Percentiles rank a stretch among this genome's conserved stretches.
These are phyloP conservation scores for Nyctereutes procyonoides DNA, from an alignment of 2,113 vertebrate species.

Conservation along the genomic window DNA sequence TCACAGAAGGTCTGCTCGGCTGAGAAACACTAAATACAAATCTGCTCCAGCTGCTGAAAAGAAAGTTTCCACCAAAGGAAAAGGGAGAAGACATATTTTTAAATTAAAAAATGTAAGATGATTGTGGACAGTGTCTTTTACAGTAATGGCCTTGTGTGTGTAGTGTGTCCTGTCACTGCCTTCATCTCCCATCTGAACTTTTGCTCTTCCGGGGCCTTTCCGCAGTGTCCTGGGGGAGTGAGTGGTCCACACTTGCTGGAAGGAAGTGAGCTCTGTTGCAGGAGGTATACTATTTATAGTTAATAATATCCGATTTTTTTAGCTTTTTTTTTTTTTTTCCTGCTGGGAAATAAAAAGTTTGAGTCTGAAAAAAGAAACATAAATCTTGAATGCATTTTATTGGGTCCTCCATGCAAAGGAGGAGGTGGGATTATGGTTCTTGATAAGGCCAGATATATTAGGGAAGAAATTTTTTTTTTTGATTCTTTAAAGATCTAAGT, in stretches of 20 bases:
- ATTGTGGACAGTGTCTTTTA: constrained; percentile 6
- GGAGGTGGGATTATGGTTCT: not conserved
- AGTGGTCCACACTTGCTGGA: not conserved
- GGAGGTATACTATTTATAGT: not conserved
- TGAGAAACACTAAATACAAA: constrained; percentile 98
- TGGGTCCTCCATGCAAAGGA: not conserved
- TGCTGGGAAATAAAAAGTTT: not conserved
- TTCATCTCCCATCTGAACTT: not conserved
- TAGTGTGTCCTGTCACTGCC: not conserved
- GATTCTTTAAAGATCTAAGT: constrained; percentile 12
- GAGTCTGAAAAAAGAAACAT: not conserved
- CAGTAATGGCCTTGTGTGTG: not conserved
- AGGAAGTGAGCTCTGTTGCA: not conserved
- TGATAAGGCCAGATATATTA: not conserved
- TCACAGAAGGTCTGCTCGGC: constrained; percentile 95
- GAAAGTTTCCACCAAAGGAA: constrained; percentile 99
- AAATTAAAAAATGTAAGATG: constrained; percentile 97
- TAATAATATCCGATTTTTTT: not conserved
- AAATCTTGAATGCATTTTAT: not conserved
- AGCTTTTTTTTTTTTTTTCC: not conserved
- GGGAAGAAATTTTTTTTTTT: not conserved
- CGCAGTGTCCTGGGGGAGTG: not conserved
- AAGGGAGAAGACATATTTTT: constrained; percentile 97
- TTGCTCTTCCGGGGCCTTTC: not conserved
- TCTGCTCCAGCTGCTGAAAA: constrained; percentile 96